Percentiles rank a stretch among this genome's conserved stretches.
These are phyloP conservation scores for Pteronotus mesoamericanus DNA, from an alignment of 2,797 vertebrate species.

Conservation along the genomic window DNA sequence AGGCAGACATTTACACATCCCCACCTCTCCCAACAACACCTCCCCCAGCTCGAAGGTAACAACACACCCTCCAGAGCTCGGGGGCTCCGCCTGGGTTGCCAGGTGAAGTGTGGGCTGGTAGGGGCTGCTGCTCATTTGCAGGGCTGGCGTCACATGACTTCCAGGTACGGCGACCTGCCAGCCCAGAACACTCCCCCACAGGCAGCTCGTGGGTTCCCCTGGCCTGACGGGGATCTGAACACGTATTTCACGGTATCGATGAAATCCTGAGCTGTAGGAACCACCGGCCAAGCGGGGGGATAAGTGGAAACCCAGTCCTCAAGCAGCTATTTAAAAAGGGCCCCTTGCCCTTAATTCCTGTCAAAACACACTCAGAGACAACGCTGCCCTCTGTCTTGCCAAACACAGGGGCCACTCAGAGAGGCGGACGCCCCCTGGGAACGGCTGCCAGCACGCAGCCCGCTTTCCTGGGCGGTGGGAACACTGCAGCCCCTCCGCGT, in stretches of 20 bases:
- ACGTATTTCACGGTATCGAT: background rate
- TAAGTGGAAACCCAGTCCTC: background rate
- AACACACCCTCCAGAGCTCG: background rate
- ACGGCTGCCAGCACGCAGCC: background rate
- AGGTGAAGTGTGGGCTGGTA: background rate
- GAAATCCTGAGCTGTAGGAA: background rate
- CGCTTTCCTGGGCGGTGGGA: background rate
- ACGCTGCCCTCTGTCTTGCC: background rate
- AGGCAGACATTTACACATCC: background rate
- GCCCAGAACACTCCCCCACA: background rate
- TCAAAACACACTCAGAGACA: background rate
- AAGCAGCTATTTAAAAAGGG: slow-evolving; percentile 17
- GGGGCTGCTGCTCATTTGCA: background rate
- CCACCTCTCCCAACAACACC: background rate
- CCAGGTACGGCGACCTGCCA: too few species aligned
- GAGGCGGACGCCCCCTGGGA: background rate
- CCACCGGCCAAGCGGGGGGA: background rate
- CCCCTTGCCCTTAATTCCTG: slow-evolving; percentile 37
- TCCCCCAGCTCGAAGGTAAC: background rate
- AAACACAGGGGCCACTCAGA: background rate
- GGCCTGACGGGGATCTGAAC: background rate
- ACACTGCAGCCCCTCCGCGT: background rate
- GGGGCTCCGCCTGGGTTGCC: background rate
- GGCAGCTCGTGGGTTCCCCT: background rate
- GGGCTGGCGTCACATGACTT: background rate